A percentile compares a stretch with the other conserved stretches of the same genome.
Evolutionary conservation across 2,797 vertebrate species (phyloP).

Genomic region (Mormyrus hasselquistii): DNA sequence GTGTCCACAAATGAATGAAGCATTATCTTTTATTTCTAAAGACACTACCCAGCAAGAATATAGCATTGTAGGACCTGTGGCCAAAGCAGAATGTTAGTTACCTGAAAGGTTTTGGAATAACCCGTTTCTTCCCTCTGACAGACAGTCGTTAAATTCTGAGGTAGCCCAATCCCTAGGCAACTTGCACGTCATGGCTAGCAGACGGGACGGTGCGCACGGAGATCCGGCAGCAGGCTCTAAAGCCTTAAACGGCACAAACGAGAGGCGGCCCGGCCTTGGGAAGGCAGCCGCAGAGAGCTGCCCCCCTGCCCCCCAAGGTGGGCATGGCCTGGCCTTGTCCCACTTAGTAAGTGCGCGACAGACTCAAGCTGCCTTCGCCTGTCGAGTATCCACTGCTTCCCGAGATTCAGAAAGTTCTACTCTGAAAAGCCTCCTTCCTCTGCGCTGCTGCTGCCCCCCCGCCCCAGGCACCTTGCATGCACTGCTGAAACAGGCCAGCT

Average conservation of each 20-base stretch:
- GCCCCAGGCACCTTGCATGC: slow-evolving; percentile 8
- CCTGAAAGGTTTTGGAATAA: slow-evolving; percentile 10
- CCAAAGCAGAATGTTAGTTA: background rate
- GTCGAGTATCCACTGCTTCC: slow-evolving; percentile 2
- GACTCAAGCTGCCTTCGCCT: background rate
- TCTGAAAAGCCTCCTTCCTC: background rate
- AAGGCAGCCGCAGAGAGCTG: slow-evolving; percentile 21
- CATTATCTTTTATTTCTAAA: background rate
- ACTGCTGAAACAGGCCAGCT: background rate
- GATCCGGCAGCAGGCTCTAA: slow-evolving; percentile 54
- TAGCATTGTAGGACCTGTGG: background rate
- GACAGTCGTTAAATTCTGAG: slow-evolving; percentile 61
- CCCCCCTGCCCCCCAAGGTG: slow-evolving; percentile 13
- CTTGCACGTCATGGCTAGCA: slow-evolving; percentile 63
- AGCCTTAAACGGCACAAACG: slow-evolving; percentile 49
- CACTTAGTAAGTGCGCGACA: slow-evolving; percentile 33
- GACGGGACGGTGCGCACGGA: slow-evolving; percentile 53
- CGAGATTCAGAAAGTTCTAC: background rate
- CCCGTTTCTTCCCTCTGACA: slow-evolving; percentile 53
- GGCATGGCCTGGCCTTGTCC: slow-evolving; percentile 24
- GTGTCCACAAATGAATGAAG: background rate
- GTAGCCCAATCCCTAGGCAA: slow-evolving; percentile 66
- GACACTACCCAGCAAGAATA: background rate
- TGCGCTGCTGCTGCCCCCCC: background rate
- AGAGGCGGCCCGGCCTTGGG: slow-evolving; percentile 33